phyloP scores from a whole-genome alignment of 2,113 vertebrate genomes.

The Lagopus muta region DNA sequence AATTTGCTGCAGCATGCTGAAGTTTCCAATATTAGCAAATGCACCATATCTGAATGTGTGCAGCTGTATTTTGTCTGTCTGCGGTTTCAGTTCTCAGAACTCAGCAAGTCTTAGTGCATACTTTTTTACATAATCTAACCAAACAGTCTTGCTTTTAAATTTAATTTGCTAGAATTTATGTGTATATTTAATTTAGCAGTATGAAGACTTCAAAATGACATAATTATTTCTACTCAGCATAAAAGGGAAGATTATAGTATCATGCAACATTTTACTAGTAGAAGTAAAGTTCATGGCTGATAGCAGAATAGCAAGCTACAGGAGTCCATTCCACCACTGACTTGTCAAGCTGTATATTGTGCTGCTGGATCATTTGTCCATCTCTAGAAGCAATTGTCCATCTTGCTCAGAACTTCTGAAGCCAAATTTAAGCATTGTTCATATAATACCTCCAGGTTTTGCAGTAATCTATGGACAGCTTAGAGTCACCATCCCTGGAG shows the following conservation, averaged over 20 bases:
- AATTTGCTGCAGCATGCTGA: slow-evolving; percentile 15
- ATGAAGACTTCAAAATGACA: slow-evolving; percentile 39
- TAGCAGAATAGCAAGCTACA: not conserved
- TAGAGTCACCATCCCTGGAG: no score
- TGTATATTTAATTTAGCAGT: slow-evolving; percentile 46
- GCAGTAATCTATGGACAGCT: not conserved
- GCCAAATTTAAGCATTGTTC: not conserved
- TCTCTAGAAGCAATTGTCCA: not conserved
- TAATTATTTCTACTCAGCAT: not conserved
- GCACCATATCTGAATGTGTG: slow-evolving; percentile 64
- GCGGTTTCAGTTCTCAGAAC: slow-evolving; percentile 80
- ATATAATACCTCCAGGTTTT: not conserved
- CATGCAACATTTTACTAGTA: not conserved
- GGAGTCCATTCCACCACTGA: not conserved
- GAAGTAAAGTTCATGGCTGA: not conserved
- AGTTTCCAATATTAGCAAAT: slow-evolving; percentile 66
- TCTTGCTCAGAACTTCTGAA: not conserved
- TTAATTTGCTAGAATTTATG: slow-evolving; percentile 59
- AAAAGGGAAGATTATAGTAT: not conserved
- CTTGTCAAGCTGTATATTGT: not conserved
- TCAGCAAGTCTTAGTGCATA: slow-evolving; percentile 66
- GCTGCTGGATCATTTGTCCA: not conserved
- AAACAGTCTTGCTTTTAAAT: slow-evolving; percentile 55
- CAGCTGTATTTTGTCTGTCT: slow-evolving; percentile 75
- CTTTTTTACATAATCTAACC: slow-evolving; percentile 66